A percentile compares a stretch with the other conserved stretches of the same genome.
These are phyloP conservation scores for Netelia fuscicornis DNA, from an alignment of 2,888 invertebrate species.

Conservation along the genomic window DNA sequence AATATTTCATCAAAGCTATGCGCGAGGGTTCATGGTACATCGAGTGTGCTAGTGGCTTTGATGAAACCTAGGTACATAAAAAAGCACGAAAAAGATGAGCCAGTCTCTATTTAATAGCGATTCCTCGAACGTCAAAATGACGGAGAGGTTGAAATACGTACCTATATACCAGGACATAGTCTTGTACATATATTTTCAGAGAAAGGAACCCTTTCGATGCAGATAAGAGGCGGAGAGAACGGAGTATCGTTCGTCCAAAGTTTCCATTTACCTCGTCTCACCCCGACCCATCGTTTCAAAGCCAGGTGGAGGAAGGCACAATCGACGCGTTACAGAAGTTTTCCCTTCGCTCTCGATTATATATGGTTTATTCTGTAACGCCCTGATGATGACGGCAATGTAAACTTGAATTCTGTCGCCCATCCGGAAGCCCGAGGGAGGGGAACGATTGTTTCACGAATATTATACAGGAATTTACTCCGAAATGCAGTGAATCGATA, in stretches of 20 bases:
- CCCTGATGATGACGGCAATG: background rate
- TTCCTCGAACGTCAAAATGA: no score
- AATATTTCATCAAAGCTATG: no score
- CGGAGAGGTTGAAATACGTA: no score
- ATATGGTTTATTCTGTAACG: constrained; percentile 9
- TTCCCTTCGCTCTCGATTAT: constrained; percentile 4
- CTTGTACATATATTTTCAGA: no score
- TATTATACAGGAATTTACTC: constrained; percentile 1
- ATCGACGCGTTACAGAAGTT: constrained; percentile 19
- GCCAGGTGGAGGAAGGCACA: constrained; percentile 1
- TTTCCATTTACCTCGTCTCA: constrained; percentile 21
- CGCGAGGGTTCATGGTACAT: no score
- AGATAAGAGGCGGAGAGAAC: constrained; percentile 27
- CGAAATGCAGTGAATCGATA: constrained; percentile 17
- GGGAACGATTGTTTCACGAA: constrained; percentile 9
- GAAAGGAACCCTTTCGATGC: background rate
- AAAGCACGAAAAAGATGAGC: no score
- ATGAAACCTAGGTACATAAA: no score
- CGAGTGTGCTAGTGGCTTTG: no score
- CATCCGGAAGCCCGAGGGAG: background rate
- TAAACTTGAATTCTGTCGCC: constrained; percentile 12
- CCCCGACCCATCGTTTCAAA: constrained; percentile 24
- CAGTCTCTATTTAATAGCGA: no score
- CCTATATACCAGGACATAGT: no score
- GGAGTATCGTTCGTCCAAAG: constrained; percentile 37